Evolutionary conservation across 1,140 invertebrate species (phyloP), one percentile per base, ranked within the genome.

Genomic region (Diprion similis): DNA sequence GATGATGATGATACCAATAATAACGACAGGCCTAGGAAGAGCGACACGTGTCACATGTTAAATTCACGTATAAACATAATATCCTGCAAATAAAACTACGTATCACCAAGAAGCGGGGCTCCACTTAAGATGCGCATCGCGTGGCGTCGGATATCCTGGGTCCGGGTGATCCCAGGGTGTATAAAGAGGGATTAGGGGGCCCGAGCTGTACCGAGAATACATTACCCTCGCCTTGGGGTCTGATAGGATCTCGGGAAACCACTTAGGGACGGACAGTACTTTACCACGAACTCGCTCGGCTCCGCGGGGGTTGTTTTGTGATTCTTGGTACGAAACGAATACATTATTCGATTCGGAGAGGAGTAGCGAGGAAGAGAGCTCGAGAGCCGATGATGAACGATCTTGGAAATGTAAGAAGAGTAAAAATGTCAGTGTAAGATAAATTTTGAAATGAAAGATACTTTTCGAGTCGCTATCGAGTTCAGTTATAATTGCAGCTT

Each of bases 131-230:
- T 68, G 66, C 66, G 13, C 17, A 15, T 19, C 15, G 19, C 66
- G 66, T 68, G 6, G 37, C 66, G 15, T 68, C 66, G 66, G 66
- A 68, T 68, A 68, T 68, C 66, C 66, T 68, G 66, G 37, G 66
- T 18, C 66, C 66, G 4, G 17, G 66, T 11, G 66, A 15, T 13
- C 66, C 66, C 8, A 7, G 59, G 18, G 19, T 19, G 37, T 17
- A 68, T 45, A 68, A 45, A 18, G 66, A 13, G 66, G 59, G 18
- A 13, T 6, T 11, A 4, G 11, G 2, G 17, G 59, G 15, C 15
- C 66, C 37, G 18, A 68, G 66, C 18, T 18, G 17, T 68, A 68
- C 66, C 66, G 37, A 45, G 66, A 68, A 68, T 18, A 13, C 15
- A 68, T 68, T 19, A 68, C 66, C 66, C 66, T 68, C 66, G 37